These are phyloP conservation scores for Drymonia ruficornis DNA, from an alignment of 2,888 invertebrate species.

Conservation along the genomic window DNA sequence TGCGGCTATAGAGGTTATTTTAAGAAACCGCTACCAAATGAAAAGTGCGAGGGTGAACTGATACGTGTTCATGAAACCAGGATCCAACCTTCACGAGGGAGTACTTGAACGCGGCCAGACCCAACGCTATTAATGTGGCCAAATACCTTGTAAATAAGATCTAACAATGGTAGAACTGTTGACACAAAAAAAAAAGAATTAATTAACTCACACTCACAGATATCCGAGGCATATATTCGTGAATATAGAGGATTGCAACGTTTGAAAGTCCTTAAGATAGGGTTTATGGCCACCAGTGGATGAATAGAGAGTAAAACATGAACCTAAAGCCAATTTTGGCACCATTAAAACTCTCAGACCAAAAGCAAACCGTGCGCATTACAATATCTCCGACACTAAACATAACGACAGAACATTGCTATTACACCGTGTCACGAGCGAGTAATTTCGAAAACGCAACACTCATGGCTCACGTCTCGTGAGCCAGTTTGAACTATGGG, in stretches of 20 bases:
- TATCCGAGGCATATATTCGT: conserved; percentile 13
- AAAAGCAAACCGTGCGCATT: conserved; percentile 6
- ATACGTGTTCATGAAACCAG: too few species aligned
- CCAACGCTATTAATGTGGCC: too few species aligned
- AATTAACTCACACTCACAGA: not conserved
- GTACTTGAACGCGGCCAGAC: too few species aligned
- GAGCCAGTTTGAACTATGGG: conserved; percentile 47
- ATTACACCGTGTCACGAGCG: conserved; percentile 57
- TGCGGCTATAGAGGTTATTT: conserved; percentile 24
- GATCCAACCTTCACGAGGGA: too few species aligned
- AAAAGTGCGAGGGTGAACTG: not conserved
- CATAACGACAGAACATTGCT: conserved; percentile 6
- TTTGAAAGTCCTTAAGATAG: too few species aligned
- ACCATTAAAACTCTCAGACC: conserved; percentile 1
- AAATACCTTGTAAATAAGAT: too few species aligned
- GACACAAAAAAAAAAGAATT: too few species aligned
- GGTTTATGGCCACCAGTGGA: not conserved
- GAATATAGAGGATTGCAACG: not conserved
- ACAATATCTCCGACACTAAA: conserved; percentile 1
- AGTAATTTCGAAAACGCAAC: conserved; percentile 58
- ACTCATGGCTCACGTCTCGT: conserved; percentile 42
- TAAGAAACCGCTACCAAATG: conserved; percentile 14
- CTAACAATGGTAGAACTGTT: too few species aligned
- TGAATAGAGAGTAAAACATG: too few species aligned
- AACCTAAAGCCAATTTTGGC: not conserved